Evolutionary conservation across 1,140 invertebrate genomes (phyloP).

Genomic region (Bilobella aurantiaca): DNA sequence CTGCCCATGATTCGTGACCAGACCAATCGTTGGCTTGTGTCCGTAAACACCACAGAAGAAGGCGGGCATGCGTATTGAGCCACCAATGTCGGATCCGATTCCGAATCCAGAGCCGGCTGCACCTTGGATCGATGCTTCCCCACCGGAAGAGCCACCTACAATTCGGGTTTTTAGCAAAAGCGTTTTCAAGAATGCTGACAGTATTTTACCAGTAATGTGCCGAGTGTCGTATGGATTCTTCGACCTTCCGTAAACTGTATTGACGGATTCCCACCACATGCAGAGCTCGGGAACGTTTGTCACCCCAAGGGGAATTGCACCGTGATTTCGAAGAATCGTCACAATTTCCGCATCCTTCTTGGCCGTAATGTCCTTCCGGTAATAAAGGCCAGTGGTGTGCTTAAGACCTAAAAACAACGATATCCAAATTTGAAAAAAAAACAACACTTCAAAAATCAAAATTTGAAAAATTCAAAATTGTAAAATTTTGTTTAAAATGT

Average conservation of each 20-base stretch:
- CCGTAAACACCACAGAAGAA: conserved; percentile 78
- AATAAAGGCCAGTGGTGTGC: conserved; percentile 47
- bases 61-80: conserved; percentile 69
- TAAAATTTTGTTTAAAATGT: not conserved
- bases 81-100: conserved; percentile 71
- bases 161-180: not conserved
- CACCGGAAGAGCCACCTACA: conserved; percentile 32
- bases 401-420: conserved; percentile 52
- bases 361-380: conserved; percentile 46
- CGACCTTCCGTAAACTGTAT: conserved; percentile 75
- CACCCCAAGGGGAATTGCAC: conserved; percentile 75
- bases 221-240: conserved; percentile 82
- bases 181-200: not conserved
- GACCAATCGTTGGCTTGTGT: conserved; percentile 55
- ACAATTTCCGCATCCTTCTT: conserved; percentile 61
- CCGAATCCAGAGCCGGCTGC: conserved; percentile 66
- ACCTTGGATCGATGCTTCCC: conserved; percentile 45
- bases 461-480: too few species aligned
- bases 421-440: too few species aligned
- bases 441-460: too few species aligned
- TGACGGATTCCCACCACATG: conserved; percentile 78
- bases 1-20: conserved; percentile 41
- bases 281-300: conserved; percentile 83
- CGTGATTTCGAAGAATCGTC: conserved; percentile 55
- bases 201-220: conserved; percentile 57